Percentiles rank a stretch among this genome's conserved stretches.
These are phyloP conservation scores for Drosophila saltans DNA, from an alignment of 1,140 invertebrate genomes.

Conservation along the genomic window DNA sequence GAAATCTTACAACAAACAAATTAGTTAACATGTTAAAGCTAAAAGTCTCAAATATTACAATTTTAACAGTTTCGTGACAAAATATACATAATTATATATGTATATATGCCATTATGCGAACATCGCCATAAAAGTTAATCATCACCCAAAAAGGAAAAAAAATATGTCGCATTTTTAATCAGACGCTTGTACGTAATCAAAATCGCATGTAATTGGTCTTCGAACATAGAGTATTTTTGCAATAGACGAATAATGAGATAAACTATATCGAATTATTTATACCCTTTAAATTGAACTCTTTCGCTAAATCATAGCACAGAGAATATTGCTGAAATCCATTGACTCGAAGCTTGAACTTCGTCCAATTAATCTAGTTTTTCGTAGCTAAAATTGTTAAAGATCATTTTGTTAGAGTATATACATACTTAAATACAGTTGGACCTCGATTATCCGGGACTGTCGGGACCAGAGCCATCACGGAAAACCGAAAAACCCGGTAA, in stretches of 20 bases:
- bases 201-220: constrained; percentile 8
- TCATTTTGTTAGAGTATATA: not conserved
- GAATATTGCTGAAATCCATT: no score
- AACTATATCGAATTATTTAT: not conserved
- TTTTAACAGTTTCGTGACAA: not conserved
- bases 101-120: not conserved
- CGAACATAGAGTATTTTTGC: not conserved
- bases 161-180: not conserved
- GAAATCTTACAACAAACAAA: no score
- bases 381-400: no score
- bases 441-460: no score
- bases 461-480: no score
- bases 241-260: not conserved
- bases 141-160: not conserved
- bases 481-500: no score
- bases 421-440: not conserved
- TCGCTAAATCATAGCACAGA: no score
- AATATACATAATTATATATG: not conserved
- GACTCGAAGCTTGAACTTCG: no score
- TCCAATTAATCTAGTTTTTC: no score
- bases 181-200: constrained; percentile 2
- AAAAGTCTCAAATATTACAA: no score
- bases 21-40: no score
- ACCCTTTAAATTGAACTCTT: not conserved
- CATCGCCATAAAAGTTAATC: constrained; percentile 5